phyloP scores from a whole-genome alignment of 2,113 vertebrate species.

The Coptodon rendalli region DNA sequence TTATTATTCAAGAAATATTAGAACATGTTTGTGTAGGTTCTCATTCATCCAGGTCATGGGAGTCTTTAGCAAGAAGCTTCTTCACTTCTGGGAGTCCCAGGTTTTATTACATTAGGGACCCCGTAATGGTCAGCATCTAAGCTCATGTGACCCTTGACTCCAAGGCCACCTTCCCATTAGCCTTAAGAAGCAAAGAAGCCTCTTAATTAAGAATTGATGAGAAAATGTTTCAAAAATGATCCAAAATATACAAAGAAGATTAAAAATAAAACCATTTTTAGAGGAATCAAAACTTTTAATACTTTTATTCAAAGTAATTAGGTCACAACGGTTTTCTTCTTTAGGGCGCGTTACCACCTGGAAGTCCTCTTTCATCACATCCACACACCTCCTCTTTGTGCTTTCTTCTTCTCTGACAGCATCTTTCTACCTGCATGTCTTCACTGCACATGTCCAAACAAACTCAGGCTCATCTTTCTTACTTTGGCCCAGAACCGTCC shows the following conservation, averaged over 20 bases:
- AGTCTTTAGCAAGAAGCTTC: background rate
- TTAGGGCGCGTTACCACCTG: background rate
- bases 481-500: background rate
- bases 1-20: background rate
- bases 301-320: background rate
- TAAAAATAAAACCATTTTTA: background rate
- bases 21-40: background rate
- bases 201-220: background rate
- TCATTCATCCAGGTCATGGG: background rate
- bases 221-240: background rate
- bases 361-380: background rate
- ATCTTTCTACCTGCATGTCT: rapidly evolving
- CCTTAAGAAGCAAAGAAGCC: rapidly evolving
- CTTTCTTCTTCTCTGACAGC: background rate
- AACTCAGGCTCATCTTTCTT: background rate
- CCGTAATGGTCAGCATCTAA: background rate
- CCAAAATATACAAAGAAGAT: background rate
- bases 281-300: background rate
- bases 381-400: background rate
- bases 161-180: rapidly evolving
- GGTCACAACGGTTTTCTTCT: background rate
- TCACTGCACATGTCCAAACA: background rate
- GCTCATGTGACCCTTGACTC: background rate
- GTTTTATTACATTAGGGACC: background rate
- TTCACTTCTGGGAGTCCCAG: background rate